phyloP scores from a whole-genome alignment of 2,113 vertebrate genomes.

The Cynocephalus volans region DNA sequence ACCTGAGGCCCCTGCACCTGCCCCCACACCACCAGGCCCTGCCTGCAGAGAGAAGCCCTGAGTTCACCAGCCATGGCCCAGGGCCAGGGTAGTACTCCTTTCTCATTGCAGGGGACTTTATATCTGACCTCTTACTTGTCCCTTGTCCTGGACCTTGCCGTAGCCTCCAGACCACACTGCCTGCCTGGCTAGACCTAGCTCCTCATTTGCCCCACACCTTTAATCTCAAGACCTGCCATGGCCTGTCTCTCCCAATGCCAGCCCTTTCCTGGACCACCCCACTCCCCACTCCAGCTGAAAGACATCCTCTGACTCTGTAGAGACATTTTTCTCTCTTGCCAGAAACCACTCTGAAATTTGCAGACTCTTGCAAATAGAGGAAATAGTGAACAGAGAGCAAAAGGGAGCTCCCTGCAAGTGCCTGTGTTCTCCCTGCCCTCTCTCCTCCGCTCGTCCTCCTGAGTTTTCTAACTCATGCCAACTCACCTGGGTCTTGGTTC shows the following conservation, averaged over 20 bases:
- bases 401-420: not conserved
- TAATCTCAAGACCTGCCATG: no score
- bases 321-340: constrained; percentile 48
- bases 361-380: constrained; percentile 26
- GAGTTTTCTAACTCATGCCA: not conserved
- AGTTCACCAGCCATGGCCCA: not conserved
- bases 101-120: not conserved
- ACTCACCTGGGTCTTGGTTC: not conserved
- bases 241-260: not conserved
- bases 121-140: not conserved
- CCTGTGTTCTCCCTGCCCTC: no score
- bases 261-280: not conserved
- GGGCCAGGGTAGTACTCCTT: not conserved
- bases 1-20: not conserved
- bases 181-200: not conserved
- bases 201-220: not conserved
- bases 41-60: not conserved
- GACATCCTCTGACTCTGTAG: not conserved
- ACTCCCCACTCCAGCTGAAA: not conserved
- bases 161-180: not conserved
- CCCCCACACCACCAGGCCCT: not conserved
- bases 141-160: not conserved
- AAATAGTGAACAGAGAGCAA: not conserved
- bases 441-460: not conserved
- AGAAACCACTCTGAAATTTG: constrained; percentile 56